Base-by-base conservation (phyloP, 2,113 vertebrate species). In the Actenoides lindsayi region DNA sequence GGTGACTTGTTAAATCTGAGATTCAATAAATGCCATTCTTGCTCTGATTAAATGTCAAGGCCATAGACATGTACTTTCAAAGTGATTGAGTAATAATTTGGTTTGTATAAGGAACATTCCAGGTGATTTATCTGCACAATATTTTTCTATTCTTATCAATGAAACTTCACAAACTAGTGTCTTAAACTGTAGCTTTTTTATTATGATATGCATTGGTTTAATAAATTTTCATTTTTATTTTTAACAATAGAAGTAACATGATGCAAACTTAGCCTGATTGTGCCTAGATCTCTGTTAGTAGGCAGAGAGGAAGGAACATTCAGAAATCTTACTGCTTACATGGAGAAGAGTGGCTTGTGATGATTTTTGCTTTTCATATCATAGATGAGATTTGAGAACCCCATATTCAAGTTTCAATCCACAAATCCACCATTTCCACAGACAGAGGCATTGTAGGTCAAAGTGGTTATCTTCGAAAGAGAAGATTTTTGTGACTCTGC, bases 21-120 rank as follows among this genome's bases (percentile, higher is more conserved):
- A 95, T 88, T 95, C 69, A 93, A 89, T 85, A 96, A 94, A 95
- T 89, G 75, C 86, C 56, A 85, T 95, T 96, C 91, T 95, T 85
- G 71, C 71, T 96, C 91, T 96, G 95, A 98, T 96, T 97, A 97
- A 97, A 97, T 96, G 88, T 97, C 96, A 97, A 83, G 89, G 74
- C 93, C 83, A 95, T 46, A 90, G 92, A 79, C 28, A n/a, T 74
- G 65, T 87, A 97, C 83, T 95, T 97, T 95, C 84, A 96, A 93
- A 96, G 94, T n/a, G 12, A 96, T 39, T 76, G 48, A 96, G 50
- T 71, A 96, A 91, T 91, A 89, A 91, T 96, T 96, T 70, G 74
- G 30, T 86, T 62, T 59, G 27, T 87, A 70, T 82, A 97, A 96
- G 89, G 65, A 97, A 89, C 30, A 8, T 53, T 93, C 39, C 35